phyloP scores from a whole-genome alignment of 2,113 vertebrate species.

The Catagonus wagneri region DNA sequence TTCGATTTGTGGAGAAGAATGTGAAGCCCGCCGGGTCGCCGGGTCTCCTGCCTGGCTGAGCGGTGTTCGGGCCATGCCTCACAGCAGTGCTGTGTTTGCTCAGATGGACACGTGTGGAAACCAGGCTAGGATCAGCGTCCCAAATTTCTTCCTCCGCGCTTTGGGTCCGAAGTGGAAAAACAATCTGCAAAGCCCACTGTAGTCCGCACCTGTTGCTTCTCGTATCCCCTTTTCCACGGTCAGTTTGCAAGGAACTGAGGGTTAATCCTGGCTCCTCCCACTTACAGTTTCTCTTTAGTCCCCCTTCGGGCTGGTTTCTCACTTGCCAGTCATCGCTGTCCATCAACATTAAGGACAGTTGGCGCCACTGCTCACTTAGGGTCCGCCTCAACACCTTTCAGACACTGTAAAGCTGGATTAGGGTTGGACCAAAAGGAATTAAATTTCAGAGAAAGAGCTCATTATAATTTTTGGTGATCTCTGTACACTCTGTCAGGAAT shows the following conservation, averaged over 20 bases:
- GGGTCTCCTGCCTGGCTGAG: conserved; percentile 5
- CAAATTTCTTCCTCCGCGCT: conserved; percentile 71
- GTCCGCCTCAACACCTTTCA: not conserved
- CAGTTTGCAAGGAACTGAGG: not conserved
- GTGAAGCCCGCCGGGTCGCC: not conserved
- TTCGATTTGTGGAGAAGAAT: conserved; percentile 56
- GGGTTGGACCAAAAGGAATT: not conserved
- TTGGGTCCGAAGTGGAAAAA: conserved; percentile 66
- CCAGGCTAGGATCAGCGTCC: conserved; percentile 67
- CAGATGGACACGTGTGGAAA: conserved; percentile 65
- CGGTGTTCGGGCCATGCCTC: conserved; percentile 51
- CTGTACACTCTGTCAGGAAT: not conserved
- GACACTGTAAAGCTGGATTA: not conserved
- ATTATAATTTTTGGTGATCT: not conserved
- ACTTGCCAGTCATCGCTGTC: not conserved
- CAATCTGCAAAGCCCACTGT: conserved; percentile 59
- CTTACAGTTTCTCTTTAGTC: not conserved
- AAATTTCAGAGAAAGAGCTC: conserved; percentile 35
- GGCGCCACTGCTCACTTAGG: not conserved
- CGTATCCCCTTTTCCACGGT: not conserved
- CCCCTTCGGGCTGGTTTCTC: not conserved
- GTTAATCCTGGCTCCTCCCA: not conserved
- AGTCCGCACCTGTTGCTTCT: conserved; percentile 45
- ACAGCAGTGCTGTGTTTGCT: conserved; percentile 71
- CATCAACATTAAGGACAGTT: not conserved